Percentiles rank a stretch among this genome's conserved stretches.
phyloP scores from a whole-genome alignment of 2,888 invertebrate genomes.

The Abscondita cerata region DNA sequence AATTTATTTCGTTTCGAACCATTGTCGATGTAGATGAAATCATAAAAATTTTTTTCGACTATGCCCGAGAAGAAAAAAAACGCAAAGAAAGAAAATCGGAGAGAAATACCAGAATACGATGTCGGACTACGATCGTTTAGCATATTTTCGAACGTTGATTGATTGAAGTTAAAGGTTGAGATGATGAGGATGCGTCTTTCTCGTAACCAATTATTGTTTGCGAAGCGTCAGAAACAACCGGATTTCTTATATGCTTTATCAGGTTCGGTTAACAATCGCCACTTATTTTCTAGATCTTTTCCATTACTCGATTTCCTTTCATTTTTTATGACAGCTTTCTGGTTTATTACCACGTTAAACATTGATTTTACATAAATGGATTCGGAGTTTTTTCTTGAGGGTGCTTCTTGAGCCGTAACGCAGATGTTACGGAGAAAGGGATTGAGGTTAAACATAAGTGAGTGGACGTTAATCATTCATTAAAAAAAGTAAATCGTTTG shows the following conservation, averaged over 20 bases:
- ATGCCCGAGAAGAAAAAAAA: too few species aligned
- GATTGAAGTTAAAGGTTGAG: conserved; percentile 1
- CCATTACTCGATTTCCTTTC: conserved; percentile 12
- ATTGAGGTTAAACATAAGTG: too few species aligned
- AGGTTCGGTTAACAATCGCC: conserved; percentile 5
- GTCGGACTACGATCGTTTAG: neutral
- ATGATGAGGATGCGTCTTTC: neutral
- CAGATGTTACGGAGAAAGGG: too few species aligned
- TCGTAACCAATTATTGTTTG: neutral
- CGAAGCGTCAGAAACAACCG: neutral
- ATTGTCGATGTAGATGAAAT: too few species aligned
- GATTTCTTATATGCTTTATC: conserved; percentile 3
- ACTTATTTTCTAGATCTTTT: conserved; percentile 11
- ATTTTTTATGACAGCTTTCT: conserved; percentile 8
- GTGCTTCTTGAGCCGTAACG: too few species aligned
- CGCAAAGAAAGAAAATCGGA: too few species aligned
- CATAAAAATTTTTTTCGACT: too few species aligned
- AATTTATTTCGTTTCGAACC: too few species aligned
- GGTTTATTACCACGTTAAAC: conserved; percentile 2
- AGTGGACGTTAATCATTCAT: too few species aligned
- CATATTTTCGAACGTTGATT: conserved; percentile 14
- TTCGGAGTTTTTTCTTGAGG: neutral
- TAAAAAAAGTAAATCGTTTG: too few species aligned
- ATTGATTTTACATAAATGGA: conserved; percentile 11
- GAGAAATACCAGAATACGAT: too few species aligned